These are phyloP conservation scores for Cheilinus undulatus DNA, from an alignment of 2,113 vertebrate species.

Conservation along the genomic window DNA sequence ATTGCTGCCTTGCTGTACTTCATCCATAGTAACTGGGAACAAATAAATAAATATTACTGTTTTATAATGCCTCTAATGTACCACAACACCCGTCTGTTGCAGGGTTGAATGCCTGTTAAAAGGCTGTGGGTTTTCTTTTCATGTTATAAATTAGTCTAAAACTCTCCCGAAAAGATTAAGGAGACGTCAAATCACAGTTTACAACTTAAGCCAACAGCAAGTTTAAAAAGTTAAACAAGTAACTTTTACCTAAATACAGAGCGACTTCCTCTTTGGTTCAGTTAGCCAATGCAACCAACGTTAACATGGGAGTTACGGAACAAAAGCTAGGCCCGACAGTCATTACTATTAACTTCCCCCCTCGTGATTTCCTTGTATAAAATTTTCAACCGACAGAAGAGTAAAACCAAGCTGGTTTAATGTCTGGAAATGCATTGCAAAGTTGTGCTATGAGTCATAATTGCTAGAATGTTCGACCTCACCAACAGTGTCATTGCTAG, in stretches of 20 bases:
- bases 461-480: conserved; percentile 5
- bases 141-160: background rate
- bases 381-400: too few species aligned
- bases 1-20: conserved; percentile 81
- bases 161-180: rapidly evolving
- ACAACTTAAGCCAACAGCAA: background rate
- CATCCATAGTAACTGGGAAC: conserved; percentile 81
- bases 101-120: background rate
- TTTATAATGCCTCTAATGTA: conserved; percentile 24
- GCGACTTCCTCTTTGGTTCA: conserved; percentile 62
- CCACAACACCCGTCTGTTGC: conserved; percentile 4
- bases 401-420: rapidly evolving
- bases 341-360: conserved; percentile 19
- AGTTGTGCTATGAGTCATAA: background rate
- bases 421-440: background rate
- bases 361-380: background rate
- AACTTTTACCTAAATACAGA: background rate
- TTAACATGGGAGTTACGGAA: conserved; percentile 38
- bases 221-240: background rate
- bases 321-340: conserved; percentile 45
- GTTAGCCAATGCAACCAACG: conserved; percentile 41
- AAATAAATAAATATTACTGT: conserved; percentile 55
- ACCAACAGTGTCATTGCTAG: conserved; percentile 32
- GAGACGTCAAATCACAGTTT: background rate
- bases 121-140: conserved; percentile 3